Base-by-base conservation (phyloP, 1,140 invertebrate species). In the Chionoecetes opilio region DNA sequence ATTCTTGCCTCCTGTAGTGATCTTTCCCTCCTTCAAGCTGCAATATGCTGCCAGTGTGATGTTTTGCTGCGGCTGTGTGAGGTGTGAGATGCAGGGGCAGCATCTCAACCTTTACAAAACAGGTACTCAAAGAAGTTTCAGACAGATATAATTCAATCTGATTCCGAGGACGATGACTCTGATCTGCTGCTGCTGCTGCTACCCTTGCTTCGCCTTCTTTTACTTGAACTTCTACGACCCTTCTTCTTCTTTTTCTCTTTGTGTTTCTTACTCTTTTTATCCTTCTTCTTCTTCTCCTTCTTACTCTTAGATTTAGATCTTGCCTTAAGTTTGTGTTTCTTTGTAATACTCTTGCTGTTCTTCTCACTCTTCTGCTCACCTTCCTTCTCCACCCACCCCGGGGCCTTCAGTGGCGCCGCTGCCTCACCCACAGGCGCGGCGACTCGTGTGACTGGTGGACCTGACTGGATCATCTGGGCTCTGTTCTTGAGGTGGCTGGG, bases 281-380 rank as follows among this genome's bases (percentile, higher is more conserved):
- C 82, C 86, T 95, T 95, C 35, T 94, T 75, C 84, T 95, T 95
- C 84, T 95, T 95, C 32, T 95, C 86, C 41, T 95, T 95, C 53
- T 94, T 85, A 9, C 38, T 92, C 29, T 95, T 95, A n/a, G 86
- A 85, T 41, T 95, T 95, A n/a, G 86, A 85, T 53, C 91, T 94
- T 26, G 89, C 93, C 85, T 94, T 91, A 46, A 91, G 88, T 94
- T 91, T 91, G 87, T 94, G 93, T 29, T 94, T 94, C 90, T 95
- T 95, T 29, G 90, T 63, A 41, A 2, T 94, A 85, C 87, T 93
- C 82, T 92, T 92, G 26, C 88, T 85, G 32, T n/a, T 53, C 17
- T 35, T 75, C 37, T 31, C n/a, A n/a, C n/a, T n/a, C n/a, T n/a
- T n/a, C 46, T 53, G 11, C 46, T 53, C 46, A 14, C 46, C 46